Conservation (phyloP, 2,888 invertebrate species). For the Chrysolina haemoptera region DNA sequence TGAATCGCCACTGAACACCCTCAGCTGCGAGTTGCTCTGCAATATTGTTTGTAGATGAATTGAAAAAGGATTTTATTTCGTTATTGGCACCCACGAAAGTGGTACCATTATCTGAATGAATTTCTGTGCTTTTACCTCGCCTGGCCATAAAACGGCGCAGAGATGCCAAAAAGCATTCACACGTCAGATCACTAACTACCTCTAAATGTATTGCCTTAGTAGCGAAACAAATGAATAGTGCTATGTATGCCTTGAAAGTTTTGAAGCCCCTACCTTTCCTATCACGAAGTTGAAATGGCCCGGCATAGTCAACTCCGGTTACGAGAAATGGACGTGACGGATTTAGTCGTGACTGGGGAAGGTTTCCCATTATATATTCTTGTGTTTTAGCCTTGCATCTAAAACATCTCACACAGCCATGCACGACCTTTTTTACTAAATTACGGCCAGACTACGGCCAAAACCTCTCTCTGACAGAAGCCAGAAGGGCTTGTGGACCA, state of each 20-base stretch:
- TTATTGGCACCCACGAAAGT: constrained; percentile 46
- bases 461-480: constrained; percentile 48
- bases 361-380: constrained; percentile 43
- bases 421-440: constrained; percentile 43
- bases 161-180: constrained; percentile 48
- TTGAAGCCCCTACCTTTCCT: too few species aligned
- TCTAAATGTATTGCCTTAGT: constrained; percentile 53
- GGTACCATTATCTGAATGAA: constrained; percentile 50
- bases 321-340: constrained; percentile 45
- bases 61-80: constrained; percentile 32
- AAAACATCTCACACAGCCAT: constrained; percentile 46
- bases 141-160: constrained; percentile 46
- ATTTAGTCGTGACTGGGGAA: constrained; percentile 38
- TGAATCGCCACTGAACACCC: constrained; percentile 58
- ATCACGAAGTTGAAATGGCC: constrained; percentile 46
- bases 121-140: constrained; percentile 42
- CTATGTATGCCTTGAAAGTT: constrained; percentile 43
- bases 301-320: constrained; percentile 49
- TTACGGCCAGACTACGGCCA: constrained; percentile 50
- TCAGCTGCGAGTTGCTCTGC: constrained; percentile 3
- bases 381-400: constrained; percentile 36
- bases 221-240: constrained; percentile 49
- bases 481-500: constrained; percentile 44
- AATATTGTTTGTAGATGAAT: constrained; percentile 9
- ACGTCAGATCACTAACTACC: constrained; percentile 45